Conservation (phyloP, 2,888 invertebrate species). For the Andrena camellia region DNA sequence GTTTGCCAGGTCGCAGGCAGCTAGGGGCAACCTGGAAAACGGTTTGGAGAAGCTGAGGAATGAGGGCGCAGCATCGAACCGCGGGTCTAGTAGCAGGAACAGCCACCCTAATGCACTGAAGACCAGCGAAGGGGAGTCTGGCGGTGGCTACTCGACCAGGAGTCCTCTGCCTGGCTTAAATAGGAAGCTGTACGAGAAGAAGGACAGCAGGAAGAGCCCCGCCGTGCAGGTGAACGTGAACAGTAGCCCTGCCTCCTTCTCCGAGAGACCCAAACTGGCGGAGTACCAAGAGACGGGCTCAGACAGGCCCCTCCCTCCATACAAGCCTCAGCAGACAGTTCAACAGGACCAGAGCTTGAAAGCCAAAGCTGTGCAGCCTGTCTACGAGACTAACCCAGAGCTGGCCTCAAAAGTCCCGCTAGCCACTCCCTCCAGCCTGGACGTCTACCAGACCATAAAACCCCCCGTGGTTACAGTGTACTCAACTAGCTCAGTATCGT, state of each 20-base stretch:
- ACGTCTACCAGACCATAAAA: not conserved
- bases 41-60: not conserved
- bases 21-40: not conserved
- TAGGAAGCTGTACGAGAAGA: constrained; percentile 5
- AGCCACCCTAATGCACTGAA: not conserved
- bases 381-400: not conserved
- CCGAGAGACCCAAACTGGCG: not conserved
- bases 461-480: not conserved
- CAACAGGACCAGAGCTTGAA: not conserved
- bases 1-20: not conserved
- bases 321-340: not conserved
- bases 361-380: no score
- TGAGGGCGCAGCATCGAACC: not conserved
- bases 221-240: not conserved
- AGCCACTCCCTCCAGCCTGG: not conserved
- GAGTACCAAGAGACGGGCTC: not conserved
- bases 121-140: not conserved
- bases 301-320: not conserved
- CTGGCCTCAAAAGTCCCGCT: not conserved
- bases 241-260: not conserved
- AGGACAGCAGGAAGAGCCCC: not conserved
- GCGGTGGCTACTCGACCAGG: not conserved
- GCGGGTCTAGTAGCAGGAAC: not conserved
- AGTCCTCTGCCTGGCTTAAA: not conserved
- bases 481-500: not conserved